Percentiles rank a stretch among this genome's conserved stretches.
These are phyloP conservation scores for Disparrhopalites patrizii DNA, from an alignment of 2,888 invertebrate genomes.

Conservation along the genomic window DNA sequence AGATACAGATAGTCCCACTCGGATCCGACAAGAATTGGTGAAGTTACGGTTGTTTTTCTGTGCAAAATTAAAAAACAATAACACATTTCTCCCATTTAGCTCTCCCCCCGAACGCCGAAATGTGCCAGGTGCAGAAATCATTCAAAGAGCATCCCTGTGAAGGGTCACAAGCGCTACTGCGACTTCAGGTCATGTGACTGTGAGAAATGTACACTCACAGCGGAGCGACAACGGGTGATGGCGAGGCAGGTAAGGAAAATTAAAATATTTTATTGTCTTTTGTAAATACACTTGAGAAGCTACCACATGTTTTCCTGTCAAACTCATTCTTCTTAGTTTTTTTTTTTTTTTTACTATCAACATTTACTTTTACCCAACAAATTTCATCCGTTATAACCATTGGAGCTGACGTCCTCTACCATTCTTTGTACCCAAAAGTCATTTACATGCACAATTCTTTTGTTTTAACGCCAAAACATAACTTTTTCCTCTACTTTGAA, in stretches of 20 bases:
- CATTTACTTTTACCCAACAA: too few relatives aligned
- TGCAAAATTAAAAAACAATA: background rate
- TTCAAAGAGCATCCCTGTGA: conserved; percentile 77
- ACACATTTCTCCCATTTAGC: background rate
- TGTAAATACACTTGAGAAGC: background rate
- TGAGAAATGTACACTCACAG: conserved; percentile 79
- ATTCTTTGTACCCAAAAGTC: too few relatives aligned
- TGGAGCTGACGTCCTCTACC: too few relatives aligned
- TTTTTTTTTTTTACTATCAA: too few relatives aligned
- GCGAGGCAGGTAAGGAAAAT: conserved; percentile 59
- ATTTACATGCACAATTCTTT: too few relatives aligned
- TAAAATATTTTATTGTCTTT: too few relatives aligned
- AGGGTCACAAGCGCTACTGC: conserved; percentile 91
- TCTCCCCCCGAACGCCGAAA: conserved; percentile 68
- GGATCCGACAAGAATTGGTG: too few relatives aligned
- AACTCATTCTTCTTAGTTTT: too few relatives aligned
- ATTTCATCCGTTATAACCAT: too few relatives aligned
- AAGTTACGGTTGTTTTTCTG: background rate
- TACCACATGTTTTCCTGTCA: background rate
- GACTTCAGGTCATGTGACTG: conserved; percentile 77
- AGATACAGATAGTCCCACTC: too few relatives aligned
- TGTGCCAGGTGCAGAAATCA: conserved; percentile 92
- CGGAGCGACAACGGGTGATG: conserved; percentile 84
- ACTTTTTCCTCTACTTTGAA: too few relatives aligned
- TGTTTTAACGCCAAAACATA: too few relatives aligned